Evolutionary conservation across 1,140 invertebrate species (phyloP).

Genomic region (Aphis gossypii): DNA sequence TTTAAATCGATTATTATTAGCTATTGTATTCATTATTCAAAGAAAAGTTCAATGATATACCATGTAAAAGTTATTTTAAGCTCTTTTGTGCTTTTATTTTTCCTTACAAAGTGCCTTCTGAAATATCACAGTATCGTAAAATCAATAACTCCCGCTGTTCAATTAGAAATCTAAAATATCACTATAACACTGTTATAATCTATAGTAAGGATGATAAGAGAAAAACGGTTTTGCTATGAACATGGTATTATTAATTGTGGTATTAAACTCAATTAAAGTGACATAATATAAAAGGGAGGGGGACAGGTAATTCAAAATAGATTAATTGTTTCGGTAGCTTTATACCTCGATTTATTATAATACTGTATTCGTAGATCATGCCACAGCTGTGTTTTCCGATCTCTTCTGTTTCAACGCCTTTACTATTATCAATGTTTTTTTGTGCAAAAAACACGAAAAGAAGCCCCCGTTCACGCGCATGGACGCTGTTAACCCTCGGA

Average conservation of each 20-base stretch:
- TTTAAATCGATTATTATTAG: neutral
- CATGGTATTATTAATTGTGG: neutral
- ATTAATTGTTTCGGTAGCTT: neutral
- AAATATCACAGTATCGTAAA: neutral
- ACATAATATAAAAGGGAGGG: neutral
- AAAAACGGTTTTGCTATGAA: neutral
- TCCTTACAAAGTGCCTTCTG: neutral
- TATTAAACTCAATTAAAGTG: constrained; percentile 5
- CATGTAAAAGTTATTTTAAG: neutral
- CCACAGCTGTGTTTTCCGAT: constrained; percentile 11
- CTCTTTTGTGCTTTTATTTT: neutral
- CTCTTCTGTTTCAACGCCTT: constrained; percentile 41
- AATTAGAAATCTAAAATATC: neutral
- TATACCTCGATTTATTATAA: neutral
- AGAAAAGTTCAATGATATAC: neutral
- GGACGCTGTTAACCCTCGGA: neutral
- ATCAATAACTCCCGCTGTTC: neutral
- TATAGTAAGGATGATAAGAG: neutral
- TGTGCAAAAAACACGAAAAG: neutral
- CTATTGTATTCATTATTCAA: neutral
- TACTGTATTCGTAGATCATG: neutral
- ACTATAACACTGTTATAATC: neutral
- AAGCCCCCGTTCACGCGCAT: neutral
- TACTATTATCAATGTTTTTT: neutral
- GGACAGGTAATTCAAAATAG: neutral